These are phyloP conservation scores for Clarias fuscus DNA, from an alignment of 2,797 vertebrate species.

Conservation along the genomic window DNA sequence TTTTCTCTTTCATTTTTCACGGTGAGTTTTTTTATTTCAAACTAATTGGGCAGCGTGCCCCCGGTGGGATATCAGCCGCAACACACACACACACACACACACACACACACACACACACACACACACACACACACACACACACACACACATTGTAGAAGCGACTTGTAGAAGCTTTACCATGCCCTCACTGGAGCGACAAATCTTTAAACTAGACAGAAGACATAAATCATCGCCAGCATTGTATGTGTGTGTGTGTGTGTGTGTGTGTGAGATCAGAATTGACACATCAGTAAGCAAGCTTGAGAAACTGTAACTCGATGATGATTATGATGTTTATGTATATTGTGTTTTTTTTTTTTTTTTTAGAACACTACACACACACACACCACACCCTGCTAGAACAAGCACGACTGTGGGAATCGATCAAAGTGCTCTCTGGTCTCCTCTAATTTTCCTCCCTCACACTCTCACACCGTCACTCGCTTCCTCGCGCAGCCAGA, in stretches of 20 bases:
- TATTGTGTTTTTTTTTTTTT: background rate
- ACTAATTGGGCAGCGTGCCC: conserved; percentile 71
- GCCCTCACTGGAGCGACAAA: background rate
- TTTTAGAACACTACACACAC: background rate
- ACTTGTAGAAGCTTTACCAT: background rate
- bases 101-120: background rate
- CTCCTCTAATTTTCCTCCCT: conserved; percentile 27
- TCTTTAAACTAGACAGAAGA: background rate
- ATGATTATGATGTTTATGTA: background rate
- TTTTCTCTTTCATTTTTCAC: conserved; percentile 53
- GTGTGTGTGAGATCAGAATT: background rate
- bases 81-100: background rate
- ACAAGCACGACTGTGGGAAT: conserved; percentile 38
- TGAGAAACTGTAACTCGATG: background rate
- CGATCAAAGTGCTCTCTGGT: conserved; percentile 4
- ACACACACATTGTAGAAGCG: background rate
- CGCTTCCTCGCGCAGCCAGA: background rate
- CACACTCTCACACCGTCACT: conserved; percentile 7
- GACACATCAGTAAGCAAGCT: background rate
- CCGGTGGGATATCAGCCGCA: conserved; percentile 50
- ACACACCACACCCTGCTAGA: conserved; percentile 38
- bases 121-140: background rate
- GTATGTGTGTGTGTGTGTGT: background rate
- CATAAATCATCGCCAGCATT: background rate
- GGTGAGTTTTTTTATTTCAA: conserved; percentile 63